Conservation (phyloP, 2,888 invertebrate genomes). For the Liopterus haemorrhoidalis region DNA sequence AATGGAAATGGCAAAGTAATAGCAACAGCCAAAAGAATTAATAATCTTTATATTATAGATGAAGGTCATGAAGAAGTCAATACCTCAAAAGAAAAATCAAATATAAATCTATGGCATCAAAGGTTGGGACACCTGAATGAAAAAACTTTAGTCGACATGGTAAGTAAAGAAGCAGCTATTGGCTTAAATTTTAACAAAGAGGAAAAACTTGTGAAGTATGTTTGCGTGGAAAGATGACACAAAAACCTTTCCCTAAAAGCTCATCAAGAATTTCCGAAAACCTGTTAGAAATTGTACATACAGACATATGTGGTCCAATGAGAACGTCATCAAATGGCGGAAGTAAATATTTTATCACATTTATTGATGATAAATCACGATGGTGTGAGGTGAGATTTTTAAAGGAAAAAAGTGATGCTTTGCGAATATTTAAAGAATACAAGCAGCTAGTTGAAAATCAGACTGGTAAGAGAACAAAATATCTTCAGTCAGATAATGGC, state of each 20-base stretch:
- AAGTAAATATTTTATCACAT: conserved; percentile 18
- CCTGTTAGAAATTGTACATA: conserved; percentile 29
- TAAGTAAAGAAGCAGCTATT: too few species aligned
- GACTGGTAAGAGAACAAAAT: conserved; percentile 25
- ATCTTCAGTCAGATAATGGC: conserved; percentile 27
- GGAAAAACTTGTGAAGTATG: too few species aligned
- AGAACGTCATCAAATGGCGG: conserved; percentile 26
- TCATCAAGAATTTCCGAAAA: conserved; percentile 5
- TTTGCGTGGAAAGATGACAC: conserved; percentile 11
- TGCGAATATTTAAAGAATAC: conserved; percentile 24
- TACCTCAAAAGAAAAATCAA: too few species aligned
- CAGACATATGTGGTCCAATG: conserved; percentile 30
- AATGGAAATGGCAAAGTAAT: too few species aligned
- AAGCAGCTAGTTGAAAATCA: conserved; percentile 25
- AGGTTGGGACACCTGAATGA: too few species aligned
- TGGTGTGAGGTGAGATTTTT: conserved; percentile 28
- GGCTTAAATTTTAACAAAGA: too few species aligned
- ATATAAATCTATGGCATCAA: too few species aligned
- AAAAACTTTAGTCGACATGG: too few species aligned
- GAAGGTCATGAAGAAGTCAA: too few species aligned
- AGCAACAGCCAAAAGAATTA: too few species aligned
- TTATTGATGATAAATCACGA: conserved; percentile 31
- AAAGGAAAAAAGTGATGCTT: conserved; percentile 26
- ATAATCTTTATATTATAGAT: too few species aligned
- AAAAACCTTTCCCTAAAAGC: neutral